Evolutionary conservation across 2,888 invertebrate genomes (phyloP).

Genomic region (Idaea straminata): DNA sequence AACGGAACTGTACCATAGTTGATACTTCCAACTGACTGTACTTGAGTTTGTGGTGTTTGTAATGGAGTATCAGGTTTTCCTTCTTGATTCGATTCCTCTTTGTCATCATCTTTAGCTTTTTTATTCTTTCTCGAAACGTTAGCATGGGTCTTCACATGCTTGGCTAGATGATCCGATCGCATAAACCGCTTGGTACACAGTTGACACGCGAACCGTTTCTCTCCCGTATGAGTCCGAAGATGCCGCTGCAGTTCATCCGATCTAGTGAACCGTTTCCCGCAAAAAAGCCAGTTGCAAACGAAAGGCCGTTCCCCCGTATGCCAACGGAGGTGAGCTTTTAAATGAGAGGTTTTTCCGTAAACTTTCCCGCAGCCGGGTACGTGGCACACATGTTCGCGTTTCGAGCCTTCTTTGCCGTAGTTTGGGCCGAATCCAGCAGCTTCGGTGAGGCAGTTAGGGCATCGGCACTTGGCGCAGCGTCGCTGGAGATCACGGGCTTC

Average conservation of each 20-base stretch:
- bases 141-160: constrained; percentile 94
- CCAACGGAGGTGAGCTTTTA: constrained; percentile 95
- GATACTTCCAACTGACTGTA: constrained; percentile 48
- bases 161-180: constrained; percentile 95
- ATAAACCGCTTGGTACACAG: constrained; percentile 95
- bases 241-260: constrained; percentile 96
- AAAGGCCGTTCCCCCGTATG: constrained; percentile 96
- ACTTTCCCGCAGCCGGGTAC: constrained; percentile 92
- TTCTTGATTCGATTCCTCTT: constrained; percentile 57
- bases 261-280: constrained; percentile 94
- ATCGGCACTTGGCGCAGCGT: constrained; percentile 88
- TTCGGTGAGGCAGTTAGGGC: constrained; percentile 90
- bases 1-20: constrained; percentile 60
- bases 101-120: constrained; percentile 64
- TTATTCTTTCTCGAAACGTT: constrained; percentile 79
- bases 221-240: constrained; percentile 92
- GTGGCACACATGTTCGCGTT: constrained; percentile 92
- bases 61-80: constrained; percentile 41
- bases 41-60: constrained; percentile 21
- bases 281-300: constrained; percentile 92
- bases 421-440: constrained; percentile 87
- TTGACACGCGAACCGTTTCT: constrained; percentile 92
- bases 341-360: constrained; percentile 96
- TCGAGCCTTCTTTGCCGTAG: constrained; percentile 86
- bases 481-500: constrained; percentile 81